A percentile compares a stretch with the other conserved stretches of the same genome.
phyloP scores from a whole-genome alignment of 2,113 vertebrate species.

The Callopanchax toddi region DNA sequence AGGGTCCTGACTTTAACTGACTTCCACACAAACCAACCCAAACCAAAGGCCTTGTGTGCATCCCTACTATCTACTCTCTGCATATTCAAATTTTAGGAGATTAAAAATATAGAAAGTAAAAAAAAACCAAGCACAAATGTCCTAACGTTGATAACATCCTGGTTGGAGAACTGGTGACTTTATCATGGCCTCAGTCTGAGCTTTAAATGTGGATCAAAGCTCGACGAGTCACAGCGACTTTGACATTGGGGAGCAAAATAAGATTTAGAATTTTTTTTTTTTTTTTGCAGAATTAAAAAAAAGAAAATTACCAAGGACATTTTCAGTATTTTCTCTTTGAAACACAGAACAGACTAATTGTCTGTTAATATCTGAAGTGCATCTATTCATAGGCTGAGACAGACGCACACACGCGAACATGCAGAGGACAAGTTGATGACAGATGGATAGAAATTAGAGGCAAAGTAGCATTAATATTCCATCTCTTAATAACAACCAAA shows the following conservation, averaged over 20 bases:
- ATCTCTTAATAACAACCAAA: conserved; percentile 49
- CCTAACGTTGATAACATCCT: conserved; percentile 34
- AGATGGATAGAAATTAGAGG: conserved; percentile 78
- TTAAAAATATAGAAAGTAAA: conserved; percentile 59
- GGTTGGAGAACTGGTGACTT: conserved; percentile 54
- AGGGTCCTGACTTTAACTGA: too few species aligned
- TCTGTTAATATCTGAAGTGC: conserved; percentile 66
- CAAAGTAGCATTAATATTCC: conserved; percentile 73
- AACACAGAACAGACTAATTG: conserved; percentile 66
- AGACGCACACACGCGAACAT: conserved; percentile 36
- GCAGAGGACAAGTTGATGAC: conserved; percentile 69
- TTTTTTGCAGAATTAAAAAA: conserved; percentile 51
- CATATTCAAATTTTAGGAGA: conserved; percentile 57
- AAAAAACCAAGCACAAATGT: conserved; percentile 30
- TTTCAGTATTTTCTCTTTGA: conserved; percentile 63
- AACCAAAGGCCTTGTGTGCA: conserved; percentile 23
- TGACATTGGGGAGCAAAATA: conserved; percentile 56
- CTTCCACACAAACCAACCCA: neutral
- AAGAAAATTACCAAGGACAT: conserved; percentile 51
- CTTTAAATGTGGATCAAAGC: conserved; percentile 54
- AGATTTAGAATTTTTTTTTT: conserved; percentile 63
- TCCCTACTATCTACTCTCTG: conserved; percentile 46
- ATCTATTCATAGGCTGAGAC: conserved; percentile 64
- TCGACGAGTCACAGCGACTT: conserved; percentile 60
- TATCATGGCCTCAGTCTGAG: conserved; percentile 39